These are phyloP conservation scores for Campopleginae sp. DNA, from an alignment of 2,888 invertebrate species.

Conservation along the genomic window DNA sequence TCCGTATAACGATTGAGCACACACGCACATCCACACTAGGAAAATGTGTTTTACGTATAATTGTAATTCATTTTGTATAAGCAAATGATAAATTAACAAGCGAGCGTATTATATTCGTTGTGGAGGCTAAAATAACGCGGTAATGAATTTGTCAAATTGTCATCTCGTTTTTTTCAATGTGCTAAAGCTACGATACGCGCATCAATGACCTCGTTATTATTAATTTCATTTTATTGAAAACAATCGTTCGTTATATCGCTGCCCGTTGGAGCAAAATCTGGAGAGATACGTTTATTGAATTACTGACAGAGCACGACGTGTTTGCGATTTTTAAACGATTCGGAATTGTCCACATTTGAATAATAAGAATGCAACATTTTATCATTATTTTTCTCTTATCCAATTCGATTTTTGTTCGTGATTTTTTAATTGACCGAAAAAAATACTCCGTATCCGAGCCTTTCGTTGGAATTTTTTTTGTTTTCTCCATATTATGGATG, in stretches of 20 bases:
- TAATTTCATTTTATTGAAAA: background rate
- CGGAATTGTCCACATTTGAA: background rate
- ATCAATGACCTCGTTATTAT: constrained; percentile 4
- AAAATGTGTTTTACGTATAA: constrained; percentile 22
- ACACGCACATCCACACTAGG: constrained; percentile 21
- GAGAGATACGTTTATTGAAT: background rate
- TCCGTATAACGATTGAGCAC: constrained; percentile 28
- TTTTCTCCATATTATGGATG: constrained; percentile 28
- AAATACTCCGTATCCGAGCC: background rate
- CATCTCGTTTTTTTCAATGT: background rate
- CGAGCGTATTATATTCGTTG: background rate
- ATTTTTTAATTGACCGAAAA: background rate
- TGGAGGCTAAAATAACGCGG: background rate
- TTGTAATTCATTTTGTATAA: constrained; percentile 13
- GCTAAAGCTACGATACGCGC: constrained; percentile 7
- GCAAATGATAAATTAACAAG: constrained; percentile 24
- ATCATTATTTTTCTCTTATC: background rate
- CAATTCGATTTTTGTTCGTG: background rate
- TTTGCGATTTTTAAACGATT: background rate
- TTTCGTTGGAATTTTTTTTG: background rate
- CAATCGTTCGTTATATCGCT: constrained; percentile 11
- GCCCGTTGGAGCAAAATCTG: background rate
- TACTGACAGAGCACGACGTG: background rate
- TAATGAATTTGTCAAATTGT: constrained; percentile 15
- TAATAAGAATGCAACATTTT: background rate